A percentile compares a stretch with the other conserved stretches of the same genome.
Evolutionary conservation across 2,888 invertebrate genomes (phyloP).

Genomic region (Hipparchia semele): DNA sequence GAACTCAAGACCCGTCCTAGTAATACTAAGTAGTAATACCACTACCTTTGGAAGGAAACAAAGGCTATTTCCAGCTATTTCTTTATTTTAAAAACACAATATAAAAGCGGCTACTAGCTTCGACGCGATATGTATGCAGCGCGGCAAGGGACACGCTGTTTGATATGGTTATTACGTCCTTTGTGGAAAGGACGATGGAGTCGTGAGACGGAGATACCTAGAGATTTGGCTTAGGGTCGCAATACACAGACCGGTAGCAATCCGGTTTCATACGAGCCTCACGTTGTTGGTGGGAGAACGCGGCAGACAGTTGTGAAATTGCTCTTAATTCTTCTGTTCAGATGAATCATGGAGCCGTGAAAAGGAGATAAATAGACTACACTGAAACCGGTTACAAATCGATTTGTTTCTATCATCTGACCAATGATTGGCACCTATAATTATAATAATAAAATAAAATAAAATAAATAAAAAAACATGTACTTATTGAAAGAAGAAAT

Average conservation of each 20-base stretch:
- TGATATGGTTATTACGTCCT: constrained; percentile 83
- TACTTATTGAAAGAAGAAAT: no score
- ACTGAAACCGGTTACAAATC: no score
- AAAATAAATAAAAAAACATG: no score
- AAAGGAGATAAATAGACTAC: no score
- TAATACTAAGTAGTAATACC: constrained; percentile 45
- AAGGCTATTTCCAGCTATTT: constrained; percentile 77
- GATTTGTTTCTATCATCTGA: no score
- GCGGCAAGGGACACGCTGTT: constrained; percentile 78
- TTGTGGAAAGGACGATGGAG: constrained; percentile 70
- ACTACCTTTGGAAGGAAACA: constrained; percentile 78
- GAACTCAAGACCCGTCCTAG: constrained; percentile 52
- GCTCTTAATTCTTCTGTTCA: not conserved
- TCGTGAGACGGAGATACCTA: constrained; percentile 55
- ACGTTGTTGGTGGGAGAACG: not conserved
- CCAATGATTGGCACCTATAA: no score
- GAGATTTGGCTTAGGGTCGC: constrained; percentile 59
- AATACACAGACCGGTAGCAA: not conserved
- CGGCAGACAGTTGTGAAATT: not conserved
- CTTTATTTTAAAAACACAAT: constrained; percentile 74
- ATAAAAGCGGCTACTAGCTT: constrained; percentile 60
- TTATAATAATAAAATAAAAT: no score
- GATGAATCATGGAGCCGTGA: no score
- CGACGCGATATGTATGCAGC: constrained; percentile 76
- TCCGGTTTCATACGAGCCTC: not conserved